These are phyloP conservation scores for Pandemis cinnamomeana DNA, from an alignment of 2,888 invertebrate species.

Conservation along the genomic window DNA sequence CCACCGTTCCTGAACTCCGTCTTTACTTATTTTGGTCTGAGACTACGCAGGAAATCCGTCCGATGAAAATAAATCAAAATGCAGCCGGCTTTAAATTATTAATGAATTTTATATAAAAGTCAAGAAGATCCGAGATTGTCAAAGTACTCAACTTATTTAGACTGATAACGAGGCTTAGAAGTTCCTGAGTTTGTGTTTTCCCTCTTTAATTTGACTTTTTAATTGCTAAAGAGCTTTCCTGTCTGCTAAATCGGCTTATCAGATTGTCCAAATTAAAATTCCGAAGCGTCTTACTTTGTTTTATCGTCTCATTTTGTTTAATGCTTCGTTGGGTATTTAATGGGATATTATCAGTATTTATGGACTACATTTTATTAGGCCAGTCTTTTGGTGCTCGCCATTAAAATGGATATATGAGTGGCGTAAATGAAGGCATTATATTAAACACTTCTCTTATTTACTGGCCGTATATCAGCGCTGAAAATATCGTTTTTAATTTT, in stretches of 20 bases:
- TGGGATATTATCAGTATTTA: slow-evolving; percentile 39
- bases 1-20: too few relatives aligned
- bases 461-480: slow-evolving; percentile 3
- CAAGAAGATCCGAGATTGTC: slow-evolving; percentile 34
- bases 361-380: slow-evolving; percentile 36
- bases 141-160: slow-evolving; percentile 39
- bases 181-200: slow-evolving; percentile 54
- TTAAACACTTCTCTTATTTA: neutral
- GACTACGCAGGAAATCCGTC: neutral
- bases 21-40: too few relatives aligned
- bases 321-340: slow-evolving; percentile 41
- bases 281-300: slow-evolving; percentile 62
- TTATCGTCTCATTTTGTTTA: slow-evolving; percentile 42
- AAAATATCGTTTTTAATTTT: too few relatives aligned
- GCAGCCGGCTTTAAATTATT: slow-evolving; percentile 16
- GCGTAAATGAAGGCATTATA: slow-evolving; percentile 26
- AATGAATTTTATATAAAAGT: slow-evolving; percentile 35
- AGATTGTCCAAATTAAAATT: slow-evolving; percentile 76
- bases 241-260: slow-evolving; percentile 73
- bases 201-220: slow-evolving; percentile 76
- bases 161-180: slow-evolving; percentile 39
- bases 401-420: slow-evolving; percentile 34
- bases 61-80: slow-evolving; percentile 1
- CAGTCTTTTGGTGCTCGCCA: slow-evolving; percentile 22
- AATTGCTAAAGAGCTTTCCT: slow-evolving; percentile 69